phyloP scores from a whole-genome alignment of 2,113 vertebrate species.

The Penelope pileata region DNA sequence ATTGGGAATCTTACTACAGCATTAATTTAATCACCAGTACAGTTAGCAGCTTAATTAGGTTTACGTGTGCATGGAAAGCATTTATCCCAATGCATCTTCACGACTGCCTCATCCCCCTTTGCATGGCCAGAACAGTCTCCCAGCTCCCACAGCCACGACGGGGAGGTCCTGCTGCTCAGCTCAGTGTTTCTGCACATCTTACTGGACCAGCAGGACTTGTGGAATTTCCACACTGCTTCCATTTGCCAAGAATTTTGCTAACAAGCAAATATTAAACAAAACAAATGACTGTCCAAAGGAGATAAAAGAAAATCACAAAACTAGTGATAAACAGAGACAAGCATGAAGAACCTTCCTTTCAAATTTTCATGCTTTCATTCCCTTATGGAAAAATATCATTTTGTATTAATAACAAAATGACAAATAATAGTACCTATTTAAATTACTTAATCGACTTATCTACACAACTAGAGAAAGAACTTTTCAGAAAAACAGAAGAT shows the following conservation, averaged over 20 bases:
- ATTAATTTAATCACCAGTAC: background rate
- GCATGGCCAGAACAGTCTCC: background rate
- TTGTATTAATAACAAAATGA: background rate
- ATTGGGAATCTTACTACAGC: background rate
- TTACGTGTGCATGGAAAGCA: background rate
- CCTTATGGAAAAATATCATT: background rate
- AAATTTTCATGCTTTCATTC: background rate
- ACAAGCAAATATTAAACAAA: background rate
- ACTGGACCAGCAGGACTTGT: background rate
- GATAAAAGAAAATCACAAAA: background rate
- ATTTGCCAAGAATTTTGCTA: background rate
- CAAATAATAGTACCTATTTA: background rate
- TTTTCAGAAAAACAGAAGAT: background rate
- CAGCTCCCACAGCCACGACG: background rate
- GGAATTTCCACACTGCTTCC: background rate
- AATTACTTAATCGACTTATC: background rate
- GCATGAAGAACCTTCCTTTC: background rate
- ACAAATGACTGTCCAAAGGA: background rate
- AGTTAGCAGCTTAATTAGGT: background rate
- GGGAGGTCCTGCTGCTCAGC: background rate
- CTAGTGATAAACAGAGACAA: background rate
- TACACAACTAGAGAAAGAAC: background rate
- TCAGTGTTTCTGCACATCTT: background rate
- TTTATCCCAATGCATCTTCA: background rate
- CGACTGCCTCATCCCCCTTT: background rate